These are phyloP conservation scores for Beaufortia kweichowensis DNA, from an alignment of 2,113 vertebrate species.

Conservation along the genomic window DNA sequence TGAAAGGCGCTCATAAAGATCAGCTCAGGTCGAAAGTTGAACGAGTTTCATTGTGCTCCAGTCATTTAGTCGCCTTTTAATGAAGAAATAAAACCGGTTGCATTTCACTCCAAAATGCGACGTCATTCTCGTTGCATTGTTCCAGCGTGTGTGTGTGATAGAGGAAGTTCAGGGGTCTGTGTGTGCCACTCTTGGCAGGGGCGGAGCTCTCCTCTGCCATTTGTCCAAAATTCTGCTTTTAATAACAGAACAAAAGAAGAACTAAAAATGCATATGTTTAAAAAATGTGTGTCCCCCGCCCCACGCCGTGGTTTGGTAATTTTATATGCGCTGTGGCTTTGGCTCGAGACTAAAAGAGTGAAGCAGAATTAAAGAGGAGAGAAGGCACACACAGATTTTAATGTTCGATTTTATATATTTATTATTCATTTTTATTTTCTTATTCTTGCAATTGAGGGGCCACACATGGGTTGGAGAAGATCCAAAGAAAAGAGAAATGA, in stretches of 20 bases:
- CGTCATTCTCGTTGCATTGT: conserved; percentile 47
- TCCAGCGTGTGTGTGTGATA: conserved; percentile 48
- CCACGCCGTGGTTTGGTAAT: conserved; percentile 73
- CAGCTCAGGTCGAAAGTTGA: conserved; percentile 34
- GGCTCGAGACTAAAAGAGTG: conserved; percentile 74
- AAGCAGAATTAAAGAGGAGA: conserved; percentile 56
- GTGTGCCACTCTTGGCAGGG: conserved; percentile 58
- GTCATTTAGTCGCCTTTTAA: conserved; percentile 48
- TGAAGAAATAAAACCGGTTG: conserved; percentile 32
- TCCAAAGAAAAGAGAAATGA: conserved; percentile 17
- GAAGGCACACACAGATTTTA: conserved; percentile 57
- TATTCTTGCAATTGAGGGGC: conserved; percentile 63
- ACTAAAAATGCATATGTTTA: conserved; percentile 80
- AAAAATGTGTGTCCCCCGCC: conserved; percentile 70
- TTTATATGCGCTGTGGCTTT: conserved; percentile 82
- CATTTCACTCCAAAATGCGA: conserved; percentile 34
- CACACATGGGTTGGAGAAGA: conserved; percentile 21
- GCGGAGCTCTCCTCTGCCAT: conserved; percentile 67
- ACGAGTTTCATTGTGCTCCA: conserved; percentile 17
- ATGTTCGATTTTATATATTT: conserved; percentile 74
- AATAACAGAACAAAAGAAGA: conserved; percentile 82
- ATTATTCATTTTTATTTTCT: conserved; percentile 73
- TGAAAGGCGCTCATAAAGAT: conserved; percentile 40
- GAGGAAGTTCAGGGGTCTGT: conserved; percentile 65
- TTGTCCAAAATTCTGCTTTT: conserved; percentile 77